Evolutionary conservation across 2,888 invertebrate genomes (phyloP).

Genomic region (Xylophagus ater): DNA sequence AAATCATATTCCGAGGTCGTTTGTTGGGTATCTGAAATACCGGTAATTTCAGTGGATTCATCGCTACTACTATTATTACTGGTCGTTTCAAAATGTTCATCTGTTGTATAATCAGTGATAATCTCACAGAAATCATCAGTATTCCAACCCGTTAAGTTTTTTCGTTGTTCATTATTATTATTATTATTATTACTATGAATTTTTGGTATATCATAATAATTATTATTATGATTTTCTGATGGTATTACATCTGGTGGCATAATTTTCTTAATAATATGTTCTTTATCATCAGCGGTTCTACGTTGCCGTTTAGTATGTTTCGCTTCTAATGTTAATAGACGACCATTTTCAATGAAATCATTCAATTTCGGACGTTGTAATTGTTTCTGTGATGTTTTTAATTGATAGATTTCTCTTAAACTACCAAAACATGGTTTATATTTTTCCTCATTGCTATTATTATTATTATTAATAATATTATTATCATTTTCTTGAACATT

Average conservation of each 20-base stretch:
- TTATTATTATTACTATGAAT: constrained; percentile 26
- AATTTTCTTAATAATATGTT: constrained; percentile 27
- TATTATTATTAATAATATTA: no score
- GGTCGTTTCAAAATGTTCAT: constrained; percentile 26
- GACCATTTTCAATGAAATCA: constrained; percentile 41
- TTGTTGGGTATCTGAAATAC: constrained; percentile 30
- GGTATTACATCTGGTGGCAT: constrained; percentile 59
- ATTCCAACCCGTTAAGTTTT: constrained; percentile 59
- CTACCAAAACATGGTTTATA: constrained; percentile 46
- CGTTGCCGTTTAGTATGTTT: constrained; percentile 65
- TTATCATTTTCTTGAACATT: no score
- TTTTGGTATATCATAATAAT: constrained; percentile 16
- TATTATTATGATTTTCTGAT: constrained; percentile 38
- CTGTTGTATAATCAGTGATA: constrained; percentile 18
- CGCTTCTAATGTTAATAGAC: constrained; percentile 57
- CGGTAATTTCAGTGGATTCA: constrained; percentile 36
- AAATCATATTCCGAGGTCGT: not conserved
- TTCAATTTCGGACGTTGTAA: constrained; percentile 36
- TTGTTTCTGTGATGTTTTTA: constrained; percentile 41
- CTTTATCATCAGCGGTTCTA: constrained; percentile 20
- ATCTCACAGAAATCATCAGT: constrained; percentile 28
- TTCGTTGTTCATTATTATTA: constrained; percentile 31
- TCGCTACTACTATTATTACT: constrained; percentile 29
- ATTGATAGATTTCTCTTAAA: constrained; percentile 63
- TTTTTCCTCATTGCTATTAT: constrained; percentile 9